Evolutionary conservation across 1,140 invertebrate species (phyloP), one percentile per base, ranked within the genome.

Genomic region (Berghia stephanieae): DNA sequence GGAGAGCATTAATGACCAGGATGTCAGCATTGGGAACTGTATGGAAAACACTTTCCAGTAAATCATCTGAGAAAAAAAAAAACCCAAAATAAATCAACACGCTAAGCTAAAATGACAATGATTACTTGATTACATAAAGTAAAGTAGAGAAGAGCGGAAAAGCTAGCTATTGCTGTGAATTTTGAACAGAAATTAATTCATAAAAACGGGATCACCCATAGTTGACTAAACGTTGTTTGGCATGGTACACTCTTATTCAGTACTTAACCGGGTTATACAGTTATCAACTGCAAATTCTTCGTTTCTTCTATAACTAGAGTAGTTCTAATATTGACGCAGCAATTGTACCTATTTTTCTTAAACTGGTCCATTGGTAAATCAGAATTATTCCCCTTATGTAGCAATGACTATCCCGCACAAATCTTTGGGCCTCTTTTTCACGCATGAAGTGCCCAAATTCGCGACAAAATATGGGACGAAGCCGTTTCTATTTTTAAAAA

Each of bases 11-110:
- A 76, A 92, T 91, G 3, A 94, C 89, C 46, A 89, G 82, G 0
- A 91, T 89, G 46, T 91, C 85, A 79, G 90, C 86, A n/a, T 86
- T 87, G 40, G 88, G 86, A 67, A 89, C 80, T 1, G 91, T 92
- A 85, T 91, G 91, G 5, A 89, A 88, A 82, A 93, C 93, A 18
- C 93, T 90, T 78, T 90, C 88, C 75, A 92, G 93, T 18, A 94
- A 86, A 3, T 82, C 84, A 83, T 93, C 91, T 70, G 75, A 16
- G 80, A n/a, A 75, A 31, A 24, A 57, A 71, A 46, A 77, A 24
- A 36, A 24, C 10, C 10, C 21, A 36, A 67, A 31, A 24, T 21
- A 67, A 34, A 31, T 67, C 27, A 34, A 13, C 8, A n/a, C 57
- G 8, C 31, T 31, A 63, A 8, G 24, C 10, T 63, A 13, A 8